Conservation (phyloP, 2,888 invertebrate genomes). For the Nycteola revayana region DNA sequence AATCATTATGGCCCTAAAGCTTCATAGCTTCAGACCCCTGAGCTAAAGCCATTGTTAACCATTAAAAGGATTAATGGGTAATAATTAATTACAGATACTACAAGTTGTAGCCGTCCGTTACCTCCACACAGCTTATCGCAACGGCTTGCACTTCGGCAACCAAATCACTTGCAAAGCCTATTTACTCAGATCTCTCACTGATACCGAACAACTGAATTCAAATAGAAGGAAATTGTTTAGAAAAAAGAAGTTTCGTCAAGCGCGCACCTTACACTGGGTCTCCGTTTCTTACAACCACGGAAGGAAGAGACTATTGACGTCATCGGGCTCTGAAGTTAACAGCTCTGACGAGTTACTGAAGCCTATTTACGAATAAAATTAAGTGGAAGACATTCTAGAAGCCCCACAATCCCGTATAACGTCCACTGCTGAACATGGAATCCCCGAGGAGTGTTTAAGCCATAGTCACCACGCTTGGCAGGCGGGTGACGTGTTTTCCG, state of each 20-base stretch:
- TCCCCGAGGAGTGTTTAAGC: too few species aligned
- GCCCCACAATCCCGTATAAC: too few species aligned
- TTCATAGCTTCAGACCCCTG: too few species aligned
- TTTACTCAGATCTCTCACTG: conserved; percentile 57
- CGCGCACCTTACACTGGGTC: conserved; percentile 65
- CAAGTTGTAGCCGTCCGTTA: conserved; percentile 69
- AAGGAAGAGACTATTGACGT: conserved; percentile 35
- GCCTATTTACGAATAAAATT: conserved; percentile 62
- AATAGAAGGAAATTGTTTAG: conserved; percentile 43
- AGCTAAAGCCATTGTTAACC: too few species aligned
- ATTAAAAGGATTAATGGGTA: too few species aligned
- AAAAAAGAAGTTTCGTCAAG: conserved; percentile 44
- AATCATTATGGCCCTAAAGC: too few species aligned
- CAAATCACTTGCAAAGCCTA: conserved; percentile 62
- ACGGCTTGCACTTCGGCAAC: conserved; percentile 66
- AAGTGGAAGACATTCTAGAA: too few species aligned
- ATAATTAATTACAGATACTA: conserved; percentile 55
- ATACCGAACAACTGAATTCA: conserved; percentile 39
- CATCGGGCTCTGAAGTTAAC: conserved; percentile 55
- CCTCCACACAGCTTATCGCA: conserved; percentile 70
- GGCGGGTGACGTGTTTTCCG: too few species aligned
- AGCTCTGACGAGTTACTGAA: conserved; percentile 69
- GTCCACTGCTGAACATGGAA: too few species aligned
- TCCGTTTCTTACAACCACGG: conserved; percentile 46
- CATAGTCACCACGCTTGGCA: too few species aligned